Evolutionary conservation across 1,140 invertebrate species (phyloP).

Genomic region (Mya arenaria): DNA sequence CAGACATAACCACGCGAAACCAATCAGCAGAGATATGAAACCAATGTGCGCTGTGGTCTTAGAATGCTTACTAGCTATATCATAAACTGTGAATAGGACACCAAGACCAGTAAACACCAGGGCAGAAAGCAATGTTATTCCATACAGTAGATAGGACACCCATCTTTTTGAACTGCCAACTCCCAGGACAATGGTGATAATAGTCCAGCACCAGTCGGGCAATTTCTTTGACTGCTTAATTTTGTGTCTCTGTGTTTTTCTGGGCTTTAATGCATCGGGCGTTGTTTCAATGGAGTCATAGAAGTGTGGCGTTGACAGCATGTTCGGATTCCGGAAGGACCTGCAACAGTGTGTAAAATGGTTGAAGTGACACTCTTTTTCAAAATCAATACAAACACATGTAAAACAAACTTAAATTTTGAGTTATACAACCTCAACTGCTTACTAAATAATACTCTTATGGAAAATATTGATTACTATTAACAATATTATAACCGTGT

Average conservation of each 20-base stretch:
- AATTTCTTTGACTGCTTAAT: slow-evolving; percentile 63
- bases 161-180: slow-evolving; percentile 67
- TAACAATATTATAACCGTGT: too few relatives aligned
- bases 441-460: too few relatives aligned
- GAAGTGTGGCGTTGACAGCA: slow-evolving; percentile 35
- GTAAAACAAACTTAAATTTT: too few relatives aligned
- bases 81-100: slow-evolving; percentile 74
- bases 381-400: too few relatives aligned
- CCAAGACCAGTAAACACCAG: slow-evolving; percentile 67
- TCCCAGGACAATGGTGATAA: slow-evolving; percentile 67
- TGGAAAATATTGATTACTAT: too few relatives aligned
- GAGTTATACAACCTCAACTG: too few relatives aligned
- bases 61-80: slow-evolving; percentile 76
- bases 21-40: slow-evolving; percentile 73
- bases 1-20: slow-evolving; percentile 75
- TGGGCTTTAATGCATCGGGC: not conserved
- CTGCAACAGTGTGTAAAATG: not conserved
- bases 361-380: too few relatives aligned
- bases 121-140: slow-evolving; percentile 73
- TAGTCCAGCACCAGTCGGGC: slow-evolving; percentile 68
- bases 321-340: slow-evolving; percentile 20
- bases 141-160: slow-evolving; percentile 74
- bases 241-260: slow-evolving; percentile 47
- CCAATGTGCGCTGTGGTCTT: slow-evolving; percentile 76
- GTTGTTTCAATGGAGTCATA: slow-evolving; percentile 42